Evolutionary conservation across 2,888 invertebrate genomes (phyloP), one percentile per base, ranked within the genome.

Genomic region (Pterostichus niger): DNA sequence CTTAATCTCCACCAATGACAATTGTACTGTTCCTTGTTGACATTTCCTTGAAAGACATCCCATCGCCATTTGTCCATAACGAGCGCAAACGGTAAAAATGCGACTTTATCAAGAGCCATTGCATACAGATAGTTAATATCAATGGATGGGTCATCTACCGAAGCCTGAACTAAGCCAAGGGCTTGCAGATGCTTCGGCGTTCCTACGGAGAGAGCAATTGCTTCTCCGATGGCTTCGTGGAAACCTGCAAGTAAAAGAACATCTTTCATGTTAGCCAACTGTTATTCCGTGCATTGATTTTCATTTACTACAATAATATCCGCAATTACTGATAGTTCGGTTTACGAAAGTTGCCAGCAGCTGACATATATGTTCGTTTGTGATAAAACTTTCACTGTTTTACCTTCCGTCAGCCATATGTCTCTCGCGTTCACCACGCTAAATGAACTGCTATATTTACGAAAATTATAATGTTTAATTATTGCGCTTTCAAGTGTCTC

Each of bases 221-320:
- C 95, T 90, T 98, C 98, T 0, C 98, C 98, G 13, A 98, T 93
- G 0, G 97, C 98, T 90, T 98, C 98, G 88, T 98, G 98, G 88
- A 98, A 98, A 85, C 97, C 98, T 94, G 91, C 3, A 87, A 85
- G 76, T 9, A 40, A 40, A 40, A 82, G 86, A 61, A n/a, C 31
- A 68, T 61, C 24, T 35, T 64, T 64, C 59, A 59, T 59, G 40
- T 68, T 40, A 6, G 40, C 40, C 40, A 40, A 40, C 40, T 71
- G 73, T 73, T 49, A 52, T 76, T 11, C 59, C 61, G 31, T 24
- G 44, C 64, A 78, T 78, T 31, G 78, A 61, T 46, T 78, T 24
- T 11, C 13, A 75, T 76, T 78, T 24, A n/a, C 13, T 49, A 35
- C 49, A 68, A 79, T 64, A 54, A 52, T 76, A 56, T 79, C 68